Evolutionary conservation across 2,888 invertebrate genomes (phyloP).

Genomic region (Hesperia comma): DNA sequence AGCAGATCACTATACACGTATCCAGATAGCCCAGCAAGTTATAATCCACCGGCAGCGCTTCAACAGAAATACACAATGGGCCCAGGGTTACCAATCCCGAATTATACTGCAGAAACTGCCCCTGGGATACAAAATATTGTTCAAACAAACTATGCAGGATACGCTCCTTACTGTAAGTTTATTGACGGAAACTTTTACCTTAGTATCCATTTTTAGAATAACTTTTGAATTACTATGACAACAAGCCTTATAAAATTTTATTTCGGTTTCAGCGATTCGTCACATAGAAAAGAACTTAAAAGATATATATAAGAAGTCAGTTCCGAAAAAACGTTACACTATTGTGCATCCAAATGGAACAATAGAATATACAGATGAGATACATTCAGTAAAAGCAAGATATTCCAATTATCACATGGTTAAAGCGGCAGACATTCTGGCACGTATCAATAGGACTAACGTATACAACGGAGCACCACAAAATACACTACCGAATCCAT

Average conservation of each 20-base stretch:
- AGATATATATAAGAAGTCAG: conserved; percentile 5
- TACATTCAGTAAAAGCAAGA: conserved; percentile 7
- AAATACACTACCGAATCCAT: neutral
- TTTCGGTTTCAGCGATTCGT: conserved; percentile 3
- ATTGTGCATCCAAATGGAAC: conserved; percentile 28
- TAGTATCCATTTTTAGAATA: no score
- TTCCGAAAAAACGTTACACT: conserved; percentile 19
- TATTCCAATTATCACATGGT: conserved; percentile 17
- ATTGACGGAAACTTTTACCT: neutral
- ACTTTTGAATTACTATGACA: no score
- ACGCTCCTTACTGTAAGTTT: neutral
- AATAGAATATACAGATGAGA: conserved; percentile 19
- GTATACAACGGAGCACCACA: neutral
- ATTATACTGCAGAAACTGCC: neutral
- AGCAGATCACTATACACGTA: neutral
- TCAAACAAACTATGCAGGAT: neutral
- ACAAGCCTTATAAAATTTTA: neutral
- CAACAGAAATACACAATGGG: conserved; percentile 6
- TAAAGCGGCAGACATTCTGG: conserved; percentile 18
- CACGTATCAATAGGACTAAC: neutral
- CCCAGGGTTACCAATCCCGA: neutral
- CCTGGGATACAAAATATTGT: neutral
- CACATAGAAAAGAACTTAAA: conserved; percentile 2
- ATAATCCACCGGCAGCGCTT: neutral
- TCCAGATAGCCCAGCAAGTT: neutral